Evolutionary conservation across 1,140 invertebrate species (phyloP), one percentile per base, ranked within the genome.

Genomic region (Listronotus oregonensis): DNA sequence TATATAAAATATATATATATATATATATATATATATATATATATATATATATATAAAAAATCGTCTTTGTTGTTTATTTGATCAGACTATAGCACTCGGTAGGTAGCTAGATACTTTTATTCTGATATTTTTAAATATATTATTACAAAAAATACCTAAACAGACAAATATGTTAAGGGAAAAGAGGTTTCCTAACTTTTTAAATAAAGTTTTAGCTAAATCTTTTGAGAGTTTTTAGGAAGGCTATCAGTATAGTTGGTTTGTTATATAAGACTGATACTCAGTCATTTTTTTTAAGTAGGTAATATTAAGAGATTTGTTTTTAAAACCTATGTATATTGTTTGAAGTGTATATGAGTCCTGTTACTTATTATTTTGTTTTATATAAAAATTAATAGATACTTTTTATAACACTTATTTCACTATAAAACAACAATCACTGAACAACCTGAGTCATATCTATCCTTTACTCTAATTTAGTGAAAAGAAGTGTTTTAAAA

Each of bases 281-380:
- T 14, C 52, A 55, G 52, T 55, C 34, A 40, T 55, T 55, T 55
- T 39, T 27, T 12, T 10, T 54, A n/a, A 32, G n/a, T 46, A 46
- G 17, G 3, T 46, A 34, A 32, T 34, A 21, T 31, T 37, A n/a
- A 40, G 14, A 34, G 32, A 55, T 34, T 39, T 55, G 50, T 52
- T 52, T n/a, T 52, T 31, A 40, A 40, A 17, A 17, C 27, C 12
- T n/a, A 50, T 50, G 31, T 54, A 54, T 37, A 37, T 49, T 49
- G 46, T 49, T 18, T 49, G 46, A 27, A 27, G 18, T 49, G 17
- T 44, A 44, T 37, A 12, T 37, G 11, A 37, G 8, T 37, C 34
- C 34, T 37, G 11, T 37, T 10, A 37, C 11, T 37, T 37, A 37
- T 37, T 37, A 10, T 37, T 10, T 37, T 37, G 5, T 34, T 6